Base-by-base conservation (phyloP, 2,113 vertebrate genomes). In the Pterocles gutturalis region DNA sequence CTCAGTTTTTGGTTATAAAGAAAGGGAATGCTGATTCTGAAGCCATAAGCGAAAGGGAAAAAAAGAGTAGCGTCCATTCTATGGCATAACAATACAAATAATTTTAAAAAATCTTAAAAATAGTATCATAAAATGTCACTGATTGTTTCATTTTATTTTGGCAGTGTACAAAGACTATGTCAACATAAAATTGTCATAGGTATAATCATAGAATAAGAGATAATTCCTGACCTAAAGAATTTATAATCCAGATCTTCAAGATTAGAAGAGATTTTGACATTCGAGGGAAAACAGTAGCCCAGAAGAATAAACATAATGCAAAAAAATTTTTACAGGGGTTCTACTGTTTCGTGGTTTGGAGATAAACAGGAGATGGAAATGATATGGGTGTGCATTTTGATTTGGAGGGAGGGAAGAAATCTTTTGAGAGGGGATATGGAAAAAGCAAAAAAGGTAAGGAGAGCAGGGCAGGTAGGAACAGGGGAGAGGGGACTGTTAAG, bases 371-470 rank as follows among this genome's bases (percentile, higher is more conserved):
- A 71, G 8, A 55, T 38, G 10, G 26, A 31, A 78, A 8, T 55
- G 13, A 38, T 49, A 29, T 25, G 5, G 3, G 4, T 25, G 11
- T 54, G 15, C 13, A 24, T 2, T 41, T 60, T 1, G 2, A 8
- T 43, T 49, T 36, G 66, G 33, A 66, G 5, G 16, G 28, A 83
- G 17, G 18, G 38, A 72, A 87, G 31, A 72, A 66, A 36, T 66
- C 0, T 0, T 33, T 65, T 65, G 8, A 3, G 24, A 78, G 5
- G 5, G 19, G 5, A n/a, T 72, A 67, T 10, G 6, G 48, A 49
- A 51, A 82, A 87, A 49, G 2, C 5, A 31, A 67, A 72, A 36
- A 78, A 82, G 5, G 2, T 33, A 48, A 60, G 26, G 17, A 67
- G 16, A 69, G 3, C 11, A 77, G 18, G 15, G 5, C 13, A 71